A percentile compares a stretch with the other conserved stretches of the same genome.
phyloP scores from a whole-genome alignment of 2,113 vertebrate species.

The Rafetus swinhoei region DNA sequence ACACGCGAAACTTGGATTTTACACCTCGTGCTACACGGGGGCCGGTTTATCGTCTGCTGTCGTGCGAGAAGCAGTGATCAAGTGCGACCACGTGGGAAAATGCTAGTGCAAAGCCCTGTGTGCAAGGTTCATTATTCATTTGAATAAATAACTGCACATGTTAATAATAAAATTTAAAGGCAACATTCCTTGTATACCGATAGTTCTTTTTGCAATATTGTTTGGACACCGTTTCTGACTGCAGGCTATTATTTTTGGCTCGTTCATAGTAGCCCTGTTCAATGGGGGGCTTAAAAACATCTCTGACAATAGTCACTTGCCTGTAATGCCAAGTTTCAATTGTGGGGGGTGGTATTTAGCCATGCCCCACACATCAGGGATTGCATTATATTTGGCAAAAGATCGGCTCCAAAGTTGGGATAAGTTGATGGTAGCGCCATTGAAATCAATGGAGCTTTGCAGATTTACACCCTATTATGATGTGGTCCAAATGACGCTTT shows the following conservation, averaged over 20 bases:
- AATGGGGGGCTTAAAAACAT: neutral
- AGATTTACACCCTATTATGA: neutral
- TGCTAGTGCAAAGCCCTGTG: neutral
- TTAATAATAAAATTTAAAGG: constrained; percentile 18
- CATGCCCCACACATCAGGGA: neutral
- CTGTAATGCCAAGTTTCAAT: neutral
- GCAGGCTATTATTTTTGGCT: neutral
- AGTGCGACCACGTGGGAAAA: neutral
- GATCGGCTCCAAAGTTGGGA: neutral
- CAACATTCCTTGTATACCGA: neutral
- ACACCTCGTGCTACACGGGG: neutral
- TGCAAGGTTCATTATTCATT: constrained; percentile 37
- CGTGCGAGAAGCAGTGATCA: neutral
- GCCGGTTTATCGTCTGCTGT: constrained; percentile 20
- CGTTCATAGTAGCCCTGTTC: accelerated
- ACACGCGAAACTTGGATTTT: constrained; percentile 32
- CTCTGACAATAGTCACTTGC: neutral
- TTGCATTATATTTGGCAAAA: neutral
- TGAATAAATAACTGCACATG: neutral
- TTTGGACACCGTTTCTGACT: neutral
- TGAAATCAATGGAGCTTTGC: neutral
- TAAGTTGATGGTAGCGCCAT: neutral
- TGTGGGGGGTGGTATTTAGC: neutral
- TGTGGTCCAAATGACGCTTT: neutral
- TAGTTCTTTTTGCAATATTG: neutral